These are phyloP conservation scores for Gymnoscopelus braueri DNA, from an alignment of 2,797 vertebrate genomes.

Conservation along the genomic window DNA sequence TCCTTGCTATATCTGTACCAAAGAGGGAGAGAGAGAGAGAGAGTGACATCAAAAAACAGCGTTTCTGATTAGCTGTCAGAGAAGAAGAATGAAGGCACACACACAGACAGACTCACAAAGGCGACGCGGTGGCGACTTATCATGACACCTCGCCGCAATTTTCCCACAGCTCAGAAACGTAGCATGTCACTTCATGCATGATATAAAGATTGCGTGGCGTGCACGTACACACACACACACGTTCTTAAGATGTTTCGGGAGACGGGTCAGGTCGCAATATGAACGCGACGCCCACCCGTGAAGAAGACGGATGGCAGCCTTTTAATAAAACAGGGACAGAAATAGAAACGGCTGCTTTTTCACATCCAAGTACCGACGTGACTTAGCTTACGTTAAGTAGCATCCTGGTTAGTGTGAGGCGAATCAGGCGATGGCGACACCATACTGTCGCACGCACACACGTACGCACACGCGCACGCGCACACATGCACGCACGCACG, in stretches of 20 bases:
- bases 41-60: conserved; percentile 58
- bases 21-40: conserved; percentile 40
- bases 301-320: too few relatives aligned
- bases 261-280: conserved; percentile 46
- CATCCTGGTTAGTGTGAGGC: conserved; percentile 9
- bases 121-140: conserved; percentile 59
- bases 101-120: conserved; percentile 50
- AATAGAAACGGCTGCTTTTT: too few relatives aligned
- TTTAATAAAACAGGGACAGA: too few relatives aligned
- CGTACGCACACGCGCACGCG: too few relatives aligned
- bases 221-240: conserved; percentile 53
- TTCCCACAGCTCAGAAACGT: conserved; percentile 49
- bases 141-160: conserved; percentile 62
- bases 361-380: too few relatives aligned
- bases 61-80: conserved; percentile 69
- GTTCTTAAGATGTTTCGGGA: conserved; percentile 19
- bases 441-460: conserved; percentile 1
- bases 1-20: conserved; percentile 53
- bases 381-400: too few relatives aligned
- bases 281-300: too few relatives aligned
- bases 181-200: conserved; percentile 46
- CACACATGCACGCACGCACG: too few relatives aligned
- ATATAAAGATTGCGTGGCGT: conserved; percentile 29
- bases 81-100: conserved; percentile 60
- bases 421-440: conserved; percentile 18